A percentile compares a stretch with the other conserved stretches of the same genome.
These are phyloP conservation scores for Strongylocentrotus purpuratus DNA, from an alignment of 35 echinoderm and acorn worm species.

Conservation along the genomic window DNA sequence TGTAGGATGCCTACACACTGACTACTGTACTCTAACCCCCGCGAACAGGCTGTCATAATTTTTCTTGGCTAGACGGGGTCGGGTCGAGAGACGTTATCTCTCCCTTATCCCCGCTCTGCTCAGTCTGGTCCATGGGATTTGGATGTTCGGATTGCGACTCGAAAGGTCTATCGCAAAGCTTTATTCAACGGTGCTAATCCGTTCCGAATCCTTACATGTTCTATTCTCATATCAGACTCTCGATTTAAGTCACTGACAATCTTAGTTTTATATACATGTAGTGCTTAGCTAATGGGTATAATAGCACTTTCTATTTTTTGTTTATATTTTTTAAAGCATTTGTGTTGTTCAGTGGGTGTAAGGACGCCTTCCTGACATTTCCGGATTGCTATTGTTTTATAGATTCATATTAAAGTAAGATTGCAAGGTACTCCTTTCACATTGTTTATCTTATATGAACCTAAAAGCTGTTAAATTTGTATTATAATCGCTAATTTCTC, in stretches of 20 bases:
- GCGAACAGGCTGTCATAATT: constrained; percentile 16
- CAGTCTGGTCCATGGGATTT: background rate
- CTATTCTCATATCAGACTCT: background rate
- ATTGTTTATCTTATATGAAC: too few relatives aligned
- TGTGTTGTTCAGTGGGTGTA: too few relatives aligned
- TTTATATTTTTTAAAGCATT: too few relatives aligned
- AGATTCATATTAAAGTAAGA: background rate
- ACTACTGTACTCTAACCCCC: background rate
- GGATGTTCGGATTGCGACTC: background rate
- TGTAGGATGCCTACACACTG: background rate
- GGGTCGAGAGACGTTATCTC: background rate
- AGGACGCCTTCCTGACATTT: too few relatives aligned
- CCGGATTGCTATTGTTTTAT: too few relatives aligned
- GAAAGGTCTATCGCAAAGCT: background rate
- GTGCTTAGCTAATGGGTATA: background rate
- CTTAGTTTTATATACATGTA: background rate
- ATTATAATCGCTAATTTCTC: too few relatives aligned
- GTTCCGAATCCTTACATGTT: background rate
- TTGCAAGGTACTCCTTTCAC: background rate
- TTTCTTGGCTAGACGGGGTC: constrained; percentile 20
- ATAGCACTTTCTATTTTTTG: too few relatives aligned
- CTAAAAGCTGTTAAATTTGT: too few relatives aligned
- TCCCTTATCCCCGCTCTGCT: background rate
- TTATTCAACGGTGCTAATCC: background rate
- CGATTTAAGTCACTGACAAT: background rate